A percentile compares a stretch with the other conserved stretches of the same genome.
Conservation (phyloP, 1,140 invertebrate species). For the Elymnias hypermnestra region DNA sequence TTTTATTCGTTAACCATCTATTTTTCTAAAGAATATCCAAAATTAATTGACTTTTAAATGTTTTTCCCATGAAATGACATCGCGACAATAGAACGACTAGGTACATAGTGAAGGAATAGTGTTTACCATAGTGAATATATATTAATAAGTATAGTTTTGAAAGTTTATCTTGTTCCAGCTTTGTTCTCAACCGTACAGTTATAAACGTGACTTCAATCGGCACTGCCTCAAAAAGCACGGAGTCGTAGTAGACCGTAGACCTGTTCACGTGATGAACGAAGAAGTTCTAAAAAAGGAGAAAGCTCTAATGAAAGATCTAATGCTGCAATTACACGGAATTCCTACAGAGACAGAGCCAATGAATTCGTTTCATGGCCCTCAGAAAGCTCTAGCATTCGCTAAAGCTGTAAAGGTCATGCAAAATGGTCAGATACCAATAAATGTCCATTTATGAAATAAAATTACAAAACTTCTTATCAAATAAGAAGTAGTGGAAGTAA, state of each 20-base stretch:
- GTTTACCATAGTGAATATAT: too few species aligned
- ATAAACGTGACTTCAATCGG: constrained; percentile 53
- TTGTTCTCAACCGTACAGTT: constrained; percentile 52
- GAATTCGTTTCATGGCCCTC: constrained; percentile 40
- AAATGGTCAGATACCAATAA: constrained; percentile 28
- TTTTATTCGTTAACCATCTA: too few species aligned
- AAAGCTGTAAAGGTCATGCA: constrained; percentile 33
- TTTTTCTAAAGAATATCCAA: too few species aligned
- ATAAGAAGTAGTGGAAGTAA: too few species aligned
- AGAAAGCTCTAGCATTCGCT: constrained; percentile 37
- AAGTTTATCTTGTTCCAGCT: constrained; percentile 49
- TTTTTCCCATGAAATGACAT: too few species aligned
- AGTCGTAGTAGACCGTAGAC: constrained; percentile 40
- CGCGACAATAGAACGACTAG: too few species aligned
- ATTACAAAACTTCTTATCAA: too few species aligned
- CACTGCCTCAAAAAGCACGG: constrained; percentile 60
- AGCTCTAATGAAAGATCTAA: constrained; percentile 36
- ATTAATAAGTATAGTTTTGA: too few species aligned
- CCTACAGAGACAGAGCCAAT: constrained; percentile 25
- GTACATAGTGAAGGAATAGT: too few species aligned
- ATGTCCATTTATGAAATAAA: constrained; percentile 16
- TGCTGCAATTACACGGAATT: constrained; percentile 27
- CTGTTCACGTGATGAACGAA: constrained; percentile 44
- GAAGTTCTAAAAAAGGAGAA: constrained; percentile 42
- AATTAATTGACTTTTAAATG: too few species aligned